Evolutionary conservation across 2,113 vertebrate species (phyloP).

Genomic region (Hepsetus odoe): DNA sequence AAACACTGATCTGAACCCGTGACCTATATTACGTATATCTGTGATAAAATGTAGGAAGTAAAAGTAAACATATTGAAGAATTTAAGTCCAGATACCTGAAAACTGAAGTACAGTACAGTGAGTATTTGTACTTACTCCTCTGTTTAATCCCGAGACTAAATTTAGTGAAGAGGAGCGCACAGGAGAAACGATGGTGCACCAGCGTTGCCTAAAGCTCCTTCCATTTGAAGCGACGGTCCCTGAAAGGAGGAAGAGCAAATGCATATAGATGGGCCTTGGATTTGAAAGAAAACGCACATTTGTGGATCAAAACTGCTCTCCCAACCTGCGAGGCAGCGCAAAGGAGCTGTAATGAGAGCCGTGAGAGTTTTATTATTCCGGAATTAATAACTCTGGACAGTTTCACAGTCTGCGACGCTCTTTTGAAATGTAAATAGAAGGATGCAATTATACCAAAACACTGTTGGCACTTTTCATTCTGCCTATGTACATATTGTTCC

Average conservation of each 20-base stretch:
- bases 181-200: too few species aligned
- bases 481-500: slow-evolving; percentile 7
- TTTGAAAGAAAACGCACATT: slow-evolving; percentile 6
- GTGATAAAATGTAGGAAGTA: too few species aligned
- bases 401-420: background rate
- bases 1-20: too few species aligned
- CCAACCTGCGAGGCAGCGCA: background rate
- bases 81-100: too few species aligned
- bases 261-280: background rate
- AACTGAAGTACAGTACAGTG: too few species aligned
- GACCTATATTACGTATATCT: too few species aligned
- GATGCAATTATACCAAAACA: slow-evolving; percentile 34
- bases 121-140: too few species aligned
- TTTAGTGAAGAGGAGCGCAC: too few species aligned
- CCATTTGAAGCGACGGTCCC: background rate
- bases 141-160: too few species aligned
- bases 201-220: background rate
- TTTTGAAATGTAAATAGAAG: slow-evolving; percentile 32
- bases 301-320: background rate
- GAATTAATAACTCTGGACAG: slow-evolving; percentile 13
- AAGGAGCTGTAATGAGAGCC: background rate
- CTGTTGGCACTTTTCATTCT: slow-evolving; percentile 16
- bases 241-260: background rate
- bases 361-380: background rate
- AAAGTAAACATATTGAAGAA: too few species aligned